Evolutionary conservation across 1,140 invertebrate genomes (phyloP).

Genomic region (Calosoma granatense): DNA sequence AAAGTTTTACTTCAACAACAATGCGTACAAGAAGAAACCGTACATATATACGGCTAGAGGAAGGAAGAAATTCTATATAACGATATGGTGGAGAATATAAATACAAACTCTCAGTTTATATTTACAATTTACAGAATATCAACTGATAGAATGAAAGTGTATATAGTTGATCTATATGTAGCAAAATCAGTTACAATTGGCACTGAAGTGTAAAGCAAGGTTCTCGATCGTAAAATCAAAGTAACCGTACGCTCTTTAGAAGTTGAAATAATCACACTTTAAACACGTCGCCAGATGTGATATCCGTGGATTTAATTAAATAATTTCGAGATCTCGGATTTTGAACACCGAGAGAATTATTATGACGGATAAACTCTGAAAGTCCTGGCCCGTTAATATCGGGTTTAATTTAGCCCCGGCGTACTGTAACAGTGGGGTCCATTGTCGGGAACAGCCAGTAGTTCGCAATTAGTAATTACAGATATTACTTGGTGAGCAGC

Average conservation of each 20-base stretch:
- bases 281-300: conserved; percentile 6
- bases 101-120: too few relatives aligned
- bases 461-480: conserved; percentile 6
- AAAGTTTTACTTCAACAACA: too few relatives aligned
- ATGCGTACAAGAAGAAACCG: too few relatives aligned
- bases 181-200: too few relatives aligned
- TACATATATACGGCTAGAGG: too few relatives aligned
- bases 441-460: not conserved
- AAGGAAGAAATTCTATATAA: too few relatives aligned
- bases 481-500: not conserved
- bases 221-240: not conserved
- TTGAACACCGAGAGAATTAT: not conserved
- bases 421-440: not conserved
- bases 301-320: conserved; percentile 4
- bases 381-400: not conserved
- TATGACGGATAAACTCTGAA: conserved; percentile 7
- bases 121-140: too few relatives aligned
- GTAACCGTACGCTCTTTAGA: not conserved
- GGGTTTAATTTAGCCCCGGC: conserved; percentile 2
- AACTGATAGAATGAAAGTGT: too few relatives aligned
- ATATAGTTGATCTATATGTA: too few relatives aligned
- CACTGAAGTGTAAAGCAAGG: too few relatives aligned
- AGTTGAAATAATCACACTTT: conserved; percentile 3
- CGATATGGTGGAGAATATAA: too few relatives aligned
- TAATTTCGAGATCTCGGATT: not conserved